A percentile compares a stretch with the other conserved stretches of the same genome.
Evolutionary conservation across 2,797 vertebrate genomes (phyloP).

Genomic region (Rhadinocentrus ornatus): DNA sequence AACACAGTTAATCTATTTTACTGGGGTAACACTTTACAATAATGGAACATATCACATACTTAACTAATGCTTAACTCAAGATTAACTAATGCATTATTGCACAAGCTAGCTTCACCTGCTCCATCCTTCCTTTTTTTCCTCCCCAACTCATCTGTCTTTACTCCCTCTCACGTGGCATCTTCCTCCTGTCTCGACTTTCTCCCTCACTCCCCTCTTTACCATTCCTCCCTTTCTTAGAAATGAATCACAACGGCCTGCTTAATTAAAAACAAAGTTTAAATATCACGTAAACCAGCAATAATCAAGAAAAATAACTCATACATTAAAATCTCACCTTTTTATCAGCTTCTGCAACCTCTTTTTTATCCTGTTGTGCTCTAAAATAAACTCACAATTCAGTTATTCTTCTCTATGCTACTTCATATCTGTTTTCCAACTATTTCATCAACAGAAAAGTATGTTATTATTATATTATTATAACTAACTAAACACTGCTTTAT

Average conservation of each 20-base stretch:
- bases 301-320: not conserved
- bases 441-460: not conserved
- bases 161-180: slow-evolving; percentile 11
- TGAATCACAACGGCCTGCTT: not conserved
- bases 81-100: too few relatives aligned
- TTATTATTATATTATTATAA: too few relatives aligned
- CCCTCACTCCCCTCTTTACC: not conserved
- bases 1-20: slow-evolving; percentile 4
- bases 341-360: too few relatives aligned
- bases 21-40: too few relatives aligned
- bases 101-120: slow-evolving; percentile 23
- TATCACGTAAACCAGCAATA: not conserved
- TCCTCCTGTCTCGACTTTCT: not conserved
- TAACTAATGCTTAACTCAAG: too few relatives aligned
- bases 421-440: not conserved
- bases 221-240: not conserved
- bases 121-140: slow-evolving; percentile 1
- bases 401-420: not conserved
- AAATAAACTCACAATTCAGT: not conserved
- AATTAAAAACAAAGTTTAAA: not conserved
- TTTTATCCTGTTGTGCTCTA: too few relatives aligned
- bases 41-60: too few relatives aligned
- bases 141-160: slow-evolving; percentile 3
- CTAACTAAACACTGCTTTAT: not conserved
- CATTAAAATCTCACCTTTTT: too few relatives aligned